Base-by-base conservation (phyloP, 2,797 vertebrate genomes). In the Podargus strigoides region DNA sequence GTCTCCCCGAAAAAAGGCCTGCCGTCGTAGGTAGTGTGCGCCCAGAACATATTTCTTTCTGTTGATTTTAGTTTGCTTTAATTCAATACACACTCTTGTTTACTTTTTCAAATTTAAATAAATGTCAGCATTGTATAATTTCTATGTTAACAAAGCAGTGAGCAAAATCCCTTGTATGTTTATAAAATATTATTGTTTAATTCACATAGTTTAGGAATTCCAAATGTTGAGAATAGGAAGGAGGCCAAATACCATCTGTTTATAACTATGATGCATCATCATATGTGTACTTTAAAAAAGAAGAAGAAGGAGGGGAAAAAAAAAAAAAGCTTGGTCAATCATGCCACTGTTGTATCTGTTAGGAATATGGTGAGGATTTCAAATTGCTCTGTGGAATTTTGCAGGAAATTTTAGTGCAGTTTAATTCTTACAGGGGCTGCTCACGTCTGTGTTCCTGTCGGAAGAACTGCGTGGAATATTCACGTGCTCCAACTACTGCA, bases 141-240 rank as follows among this genome's bases (percentile, higher is more conserved):
- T 98, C 98, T 98, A 97, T 98, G 98, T 98, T 98, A 98, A 98
- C 98, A 98, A 98, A 98, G 98, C 98, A 98, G 98, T 98, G 98
- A 98, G 98, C 98, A 97, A 98, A 98, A 98, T 98, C 98, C 98
- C 98, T 98, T 98, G 98, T 98, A 98, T 98, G 98, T 98, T 98
- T 98, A 98, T 98, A 98, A 98, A 98, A 98, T 98, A 98, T 98
- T 98, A 98, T 98, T 98, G 98, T 98, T 98, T 98, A 98, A 98
- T 98, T 98, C 97, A 98, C 98, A 98, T 98, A 98, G 98, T 98
- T 98, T 98, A 98, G 98, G 98, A 98, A 98, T 98, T 98, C 98
- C 98, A 98, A 98, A 98, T 98, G 98, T 98, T 98, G 98, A 98
- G 98, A 98, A 98, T 98, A 98, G 98, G 98, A 98, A 98, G 97